A percentile compares a stretch with the other conserved stretches of the same genome.
These are phyloP conservation scores for Caracal caracal DNA, from an alignment of 2,113 vertebrate genomes.

Conservation along the genomic window DNA sequence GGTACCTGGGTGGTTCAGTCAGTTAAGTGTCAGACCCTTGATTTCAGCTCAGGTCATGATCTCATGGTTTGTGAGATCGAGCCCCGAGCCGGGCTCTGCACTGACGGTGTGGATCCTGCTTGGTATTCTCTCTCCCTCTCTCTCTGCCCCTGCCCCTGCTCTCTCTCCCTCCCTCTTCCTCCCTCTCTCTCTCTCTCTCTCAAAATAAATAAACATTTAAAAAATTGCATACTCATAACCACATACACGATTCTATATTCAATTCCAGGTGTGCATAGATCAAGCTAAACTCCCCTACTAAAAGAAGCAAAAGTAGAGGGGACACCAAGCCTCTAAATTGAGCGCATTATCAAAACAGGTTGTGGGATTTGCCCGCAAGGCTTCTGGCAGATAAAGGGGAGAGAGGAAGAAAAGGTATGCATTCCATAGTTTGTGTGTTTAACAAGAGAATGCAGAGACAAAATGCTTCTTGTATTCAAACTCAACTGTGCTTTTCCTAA, in stretches of 20 bases:
- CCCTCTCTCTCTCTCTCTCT: too few relatives aligned
- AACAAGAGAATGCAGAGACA: slow-evolving; percentile 42
- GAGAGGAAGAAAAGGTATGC: neutral
- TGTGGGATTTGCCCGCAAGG: neutral
- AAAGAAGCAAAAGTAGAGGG: neutral
- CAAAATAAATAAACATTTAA: too few relatives aligned
- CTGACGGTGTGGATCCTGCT: too few relatives aligned
- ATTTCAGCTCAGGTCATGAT: too few relatives aligned
- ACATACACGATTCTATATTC: neutral
- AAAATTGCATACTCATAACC: neutral
- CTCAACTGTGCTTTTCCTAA: neutral
- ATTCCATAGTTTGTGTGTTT: slow-evolving; percentile 19
- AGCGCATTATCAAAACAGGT: neutral
- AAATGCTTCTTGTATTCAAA: slow-evolving; percentile 31
- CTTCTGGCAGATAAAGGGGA: slow-evolving; percentile 34
- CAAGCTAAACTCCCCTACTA: neutral
- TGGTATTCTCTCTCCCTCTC: too few relatives aligned
- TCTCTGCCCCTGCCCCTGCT: too few relatives aligned
- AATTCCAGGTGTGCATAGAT: neutral
- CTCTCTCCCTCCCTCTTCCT: too few relatives aligned
- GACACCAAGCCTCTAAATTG: neutral
- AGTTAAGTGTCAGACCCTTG: too few relatives aligned
- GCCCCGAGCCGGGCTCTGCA: too few relatives aligned
- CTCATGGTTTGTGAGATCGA: too few relatives aligned
- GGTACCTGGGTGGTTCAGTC: too few relatives aligned